Percentiles rank a stretch among this genome's conserved stretches.
Conservation (phyloP, 2,888 invertebrate genomes). For the Augochlorella aurata region DNA sequence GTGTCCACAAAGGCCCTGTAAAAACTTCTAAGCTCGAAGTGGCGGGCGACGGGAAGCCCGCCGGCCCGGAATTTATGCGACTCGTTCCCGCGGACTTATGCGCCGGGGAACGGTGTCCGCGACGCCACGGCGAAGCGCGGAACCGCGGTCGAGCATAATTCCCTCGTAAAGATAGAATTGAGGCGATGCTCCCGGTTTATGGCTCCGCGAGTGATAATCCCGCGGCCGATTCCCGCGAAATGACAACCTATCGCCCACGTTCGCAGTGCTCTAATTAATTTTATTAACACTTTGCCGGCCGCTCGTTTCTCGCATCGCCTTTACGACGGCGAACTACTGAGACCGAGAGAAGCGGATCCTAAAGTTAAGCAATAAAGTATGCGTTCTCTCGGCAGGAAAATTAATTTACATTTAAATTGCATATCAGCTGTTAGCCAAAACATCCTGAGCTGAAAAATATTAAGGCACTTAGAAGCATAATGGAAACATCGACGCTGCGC, state of each 20-base stretch:
- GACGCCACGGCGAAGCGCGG: conserved; percentile 43
- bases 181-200: conserved; percentile 50
- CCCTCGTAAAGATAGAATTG: conserved; percentile 57
- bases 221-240: conserved; percentile 27
- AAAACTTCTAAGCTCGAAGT: conserved; percentile 32
- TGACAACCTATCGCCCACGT: background rate
- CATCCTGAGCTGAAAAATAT: too few species aligned
- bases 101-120: conserved; percentile 51
- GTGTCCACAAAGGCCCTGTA: conserved; percentile 14
- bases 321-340: too few species aligned
- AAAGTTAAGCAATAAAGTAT: too few species aligned
- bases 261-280: conserved; percentile 26
- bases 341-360: too few species aligned
- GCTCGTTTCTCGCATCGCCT: too few species aligned
- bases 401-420: too few species aligned
- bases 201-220: conserved; percentile 47
- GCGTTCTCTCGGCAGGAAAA: too few species aligned
- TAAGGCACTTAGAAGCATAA: too few species aligned
- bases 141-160: conserved; percentile 56
- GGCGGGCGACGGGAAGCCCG: conserved; percentile 18
- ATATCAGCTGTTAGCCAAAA: too few species aligned
- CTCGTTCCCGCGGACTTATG: conserved; percentile 44
- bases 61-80: conserved; percentile 47
- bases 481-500: too few species aligned
- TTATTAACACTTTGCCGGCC: conserved; percentile 18